phyloP scores from a whole-genome alignment of 2,113 vertebrate genomes.

The Strix aluco region DNA sequence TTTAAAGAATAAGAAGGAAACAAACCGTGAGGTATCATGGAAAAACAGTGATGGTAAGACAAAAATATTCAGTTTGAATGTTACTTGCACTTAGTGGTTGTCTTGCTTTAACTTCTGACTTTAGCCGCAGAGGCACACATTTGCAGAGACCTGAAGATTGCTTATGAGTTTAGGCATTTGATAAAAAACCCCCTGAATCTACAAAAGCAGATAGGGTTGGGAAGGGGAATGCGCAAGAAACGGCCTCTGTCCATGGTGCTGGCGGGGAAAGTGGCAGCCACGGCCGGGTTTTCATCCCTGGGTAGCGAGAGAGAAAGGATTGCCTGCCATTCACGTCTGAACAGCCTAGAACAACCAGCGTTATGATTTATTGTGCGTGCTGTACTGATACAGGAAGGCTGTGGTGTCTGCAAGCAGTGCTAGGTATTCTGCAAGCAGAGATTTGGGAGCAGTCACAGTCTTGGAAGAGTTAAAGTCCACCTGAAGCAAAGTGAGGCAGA shows the following conservation, averaged over 20 bases:
- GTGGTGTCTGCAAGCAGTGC: neutral
- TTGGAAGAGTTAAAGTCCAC: neutral
- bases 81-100: neutral
- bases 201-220: neutral
- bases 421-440: neutral
- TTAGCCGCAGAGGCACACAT: neutral
- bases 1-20: neutral
- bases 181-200: neutral
- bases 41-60: neutral
- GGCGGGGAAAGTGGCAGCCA: accelerated
- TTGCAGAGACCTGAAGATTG: neutral
- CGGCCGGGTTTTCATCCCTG: neutral
- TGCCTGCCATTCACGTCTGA: accelerated
- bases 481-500: neutral
- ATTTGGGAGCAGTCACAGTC: neutral
- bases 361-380: neutral
- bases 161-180: neutral
- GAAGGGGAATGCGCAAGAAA: accelerated
- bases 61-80: neutral
- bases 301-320: neutral
- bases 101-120: neutral
- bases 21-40: neutral
- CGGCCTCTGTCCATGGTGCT: neutral
- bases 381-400: neutral
- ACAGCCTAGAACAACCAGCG: neutral